A percentile compares a stretch with the other conserved stretches of the same genome.
These are phyloP conservation scores for Schlechtendalia chinensis DNA, from an alignment of 1,140 invertebrate genomes.

Conservation along the genomic window DNA sequence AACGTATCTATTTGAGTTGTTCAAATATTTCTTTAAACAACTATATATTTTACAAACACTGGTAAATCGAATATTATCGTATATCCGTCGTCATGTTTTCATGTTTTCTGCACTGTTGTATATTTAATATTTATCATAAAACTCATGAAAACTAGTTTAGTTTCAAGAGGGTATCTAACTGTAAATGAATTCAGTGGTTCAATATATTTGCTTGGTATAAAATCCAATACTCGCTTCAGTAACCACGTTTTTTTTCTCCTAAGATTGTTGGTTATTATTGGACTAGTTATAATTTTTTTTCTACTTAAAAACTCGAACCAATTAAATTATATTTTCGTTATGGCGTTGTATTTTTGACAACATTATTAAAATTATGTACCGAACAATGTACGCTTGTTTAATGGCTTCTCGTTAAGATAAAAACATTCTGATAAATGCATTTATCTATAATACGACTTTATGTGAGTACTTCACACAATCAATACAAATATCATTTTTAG, in stretches of 20 bases:
- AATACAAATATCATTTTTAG: not conserved
- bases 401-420: slow-evolving; percentile 11
- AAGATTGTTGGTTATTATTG: not conserved
- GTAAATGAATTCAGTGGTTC: not conserved
- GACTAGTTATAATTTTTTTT: not conserved
- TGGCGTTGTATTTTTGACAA: slow-evolving; percentile 1
- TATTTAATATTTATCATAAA: not conserved
- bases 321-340: not conserved
- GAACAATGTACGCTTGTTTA: not conserved
- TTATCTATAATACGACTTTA: not conserved
- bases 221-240: not conserved
- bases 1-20: too few species aligned
- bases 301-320: not conserved
- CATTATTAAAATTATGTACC: not conserved
- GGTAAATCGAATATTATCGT: too few species aligned
- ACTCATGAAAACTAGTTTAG: not conserved
- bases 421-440: slow-evolving; percentile 8
- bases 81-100: too few species aligned
- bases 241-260: not conserved
- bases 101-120: too few species aligned
- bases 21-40: too few species aligned
- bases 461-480: not conserved
- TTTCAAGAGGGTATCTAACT: slow-evolving; percentile 6
- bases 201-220: not conserved
- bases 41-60: too few species aligned